Conservation (phyloP, 2,888 invertebrate genomes). For the Drosophila fulvimacula region DNA sequence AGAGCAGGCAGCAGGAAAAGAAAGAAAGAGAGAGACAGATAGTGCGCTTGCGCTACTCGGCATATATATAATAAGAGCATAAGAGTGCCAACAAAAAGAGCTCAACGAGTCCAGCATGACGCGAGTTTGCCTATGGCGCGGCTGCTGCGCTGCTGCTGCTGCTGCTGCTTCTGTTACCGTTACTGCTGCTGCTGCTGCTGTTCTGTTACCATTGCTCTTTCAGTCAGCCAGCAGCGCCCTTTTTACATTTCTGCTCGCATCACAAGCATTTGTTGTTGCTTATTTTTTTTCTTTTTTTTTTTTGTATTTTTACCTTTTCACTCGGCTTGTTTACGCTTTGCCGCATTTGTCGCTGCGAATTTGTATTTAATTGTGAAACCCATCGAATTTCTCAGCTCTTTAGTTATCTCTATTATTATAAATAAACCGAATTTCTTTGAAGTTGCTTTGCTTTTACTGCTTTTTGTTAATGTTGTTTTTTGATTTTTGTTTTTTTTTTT, state of each 20-base stretch:
- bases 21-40: slow-evolving; percentile 14
- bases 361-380: slow-evolving; percentile 68
- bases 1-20: slow-evolving; percentile 1
- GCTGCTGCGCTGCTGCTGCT: slow-evolving; percentile 32
- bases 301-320: slow-evolving; percentile 36
- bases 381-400: slow-evolving; percentile 48
- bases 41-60: slow-evolving; percentile 60
- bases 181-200: slow-evolving; percentile 14
- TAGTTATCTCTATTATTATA: slow-evolving; percentile 14
- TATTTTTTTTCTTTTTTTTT: slow-evolving; percentile 35
- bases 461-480: slow-evolving; percentile 8
- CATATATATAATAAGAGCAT: slow-evolving; percentile 1
- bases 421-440: slow-evolving; percentile 41
- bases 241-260: slow-evolving; percentile 44
- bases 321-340: slow-evolving; percentile 74
- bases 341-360: slow-evolving; percentile 75
- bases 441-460: slow-evolving; percentile 33
- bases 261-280: slow-evolving; percentile 26
- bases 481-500: not conserved
- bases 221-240: slow-evolving; percentile 54
- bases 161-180: slow-evolving; percentile 4
- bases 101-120: slow-evolving; percentile 10
- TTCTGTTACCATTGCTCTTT: slow-evolving; percentile 4
- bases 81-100: slow-evolving; percentile 45
- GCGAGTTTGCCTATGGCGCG: slow-evolving; percentile 21